Evolutionary conservation across 23 tunicate species (phyloP).

Genomic region (Styela clava): DNA sequence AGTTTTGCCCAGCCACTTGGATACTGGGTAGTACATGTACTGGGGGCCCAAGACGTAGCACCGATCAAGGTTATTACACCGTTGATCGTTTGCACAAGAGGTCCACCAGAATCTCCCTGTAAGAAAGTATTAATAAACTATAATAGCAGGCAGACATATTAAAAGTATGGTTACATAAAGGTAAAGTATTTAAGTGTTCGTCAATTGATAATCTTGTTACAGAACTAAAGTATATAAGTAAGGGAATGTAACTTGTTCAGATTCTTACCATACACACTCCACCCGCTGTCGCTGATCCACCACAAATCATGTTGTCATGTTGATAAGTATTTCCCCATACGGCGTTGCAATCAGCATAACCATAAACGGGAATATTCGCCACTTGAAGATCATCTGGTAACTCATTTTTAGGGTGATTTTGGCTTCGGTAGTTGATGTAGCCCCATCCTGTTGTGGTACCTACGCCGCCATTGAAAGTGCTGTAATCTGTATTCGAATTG

Average conservation of each 20-base stretch:
- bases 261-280: constrained; percentile 21
- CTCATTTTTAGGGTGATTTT: background rate
- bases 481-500: background rate
- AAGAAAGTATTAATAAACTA: too few relatives aligned
- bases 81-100: constrained; percentile 40
- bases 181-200: too few relatives aligned
- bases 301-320: constrained; percentile 2
- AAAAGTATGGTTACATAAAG: too few relatives aligned
- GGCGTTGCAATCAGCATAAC: background rate
- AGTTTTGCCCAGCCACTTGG: too few relatives aligned
- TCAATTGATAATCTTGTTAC: too few relatives aligned
- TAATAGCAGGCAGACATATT: too few relatives aligned
- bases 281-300: background rate
- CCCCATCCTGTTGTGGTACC: constrained; percentile 23
- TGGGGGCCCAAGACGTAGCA: constrained; percentile 72
- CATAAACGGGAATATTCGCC: background rate
- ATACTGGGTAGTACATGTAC: constrained; percentile 48
- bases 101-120: constrained; percentile 92
- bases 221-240: too few relatives aligned
- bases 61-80: constrained; percentile 56
- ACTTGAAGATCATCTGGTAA: constrained; percentile 14
- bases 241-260: too few relatives aligned
- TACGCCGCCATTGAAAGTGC: too few relatives aligned
- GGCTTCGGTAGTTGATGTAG: background rate
- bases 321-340: constrained; percentile 6